Evolutionary conservation across 2,113 vertebrate genomes (phyloP).

Genomic region (Crotalus horridus): DNA sequence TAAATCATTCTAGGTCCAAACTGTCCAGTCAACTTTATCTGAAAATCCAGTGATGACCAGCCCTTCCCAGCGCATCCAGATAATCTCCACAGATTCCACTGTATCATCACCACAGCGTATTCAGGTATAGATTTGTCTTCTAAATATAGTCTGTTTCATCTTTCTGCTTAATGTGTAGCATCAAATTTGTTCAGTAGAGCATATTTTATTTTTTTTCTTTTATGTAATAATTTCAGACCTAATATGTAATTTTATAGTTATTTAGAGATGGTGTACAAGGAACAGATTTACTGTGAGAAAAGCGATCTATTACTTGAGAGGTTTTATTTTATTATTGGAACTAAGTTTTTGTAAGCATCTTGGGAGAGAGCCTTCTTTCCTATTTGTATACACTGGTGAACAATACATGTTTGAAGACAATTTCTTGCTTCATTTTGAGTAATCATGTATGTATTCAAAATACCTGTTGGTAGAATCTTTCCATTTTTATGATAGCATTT

Average conservation of each 20-base stretch:
- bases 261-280: not conserved
- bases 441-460: not conserved
- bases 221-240: not conserved
- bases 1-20: slow-evolving; percentile 64
- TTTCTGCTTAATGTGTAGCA: not conserved
- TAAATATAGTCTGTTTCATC: not conserved
- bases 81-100: slow-evolving; percentile 86
- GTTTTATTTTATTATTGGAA: not conserved
- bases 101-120: slow-evolving; percentile 86
- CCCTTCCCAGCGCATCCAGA: slow-evolving; percentile 91
- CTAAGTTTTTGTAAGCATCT: not conserved
- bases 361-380: not conserved
- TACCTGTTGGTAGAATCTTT: not conserved
- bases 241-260: slow-evolving; percentile 1
- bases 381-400: not conserved
- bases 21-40: slow-evolving; percentile 72
- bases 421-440: not conserved
- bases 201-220: not conserved
- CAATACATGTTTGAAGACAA: not conserved
- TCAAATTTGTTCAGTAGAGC: not conserved
- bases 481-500: not conserved
- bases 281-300: not conserved
- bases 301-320: not conserved
- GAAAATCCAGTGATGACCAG: slow-evolving; percentile 90
- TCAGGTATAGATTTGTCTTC: slow-evolving; percentile 75